Base-by-base conservation (phyloP, 2,113 vertebrate genomes). In the Silurus glanis region DNA sequence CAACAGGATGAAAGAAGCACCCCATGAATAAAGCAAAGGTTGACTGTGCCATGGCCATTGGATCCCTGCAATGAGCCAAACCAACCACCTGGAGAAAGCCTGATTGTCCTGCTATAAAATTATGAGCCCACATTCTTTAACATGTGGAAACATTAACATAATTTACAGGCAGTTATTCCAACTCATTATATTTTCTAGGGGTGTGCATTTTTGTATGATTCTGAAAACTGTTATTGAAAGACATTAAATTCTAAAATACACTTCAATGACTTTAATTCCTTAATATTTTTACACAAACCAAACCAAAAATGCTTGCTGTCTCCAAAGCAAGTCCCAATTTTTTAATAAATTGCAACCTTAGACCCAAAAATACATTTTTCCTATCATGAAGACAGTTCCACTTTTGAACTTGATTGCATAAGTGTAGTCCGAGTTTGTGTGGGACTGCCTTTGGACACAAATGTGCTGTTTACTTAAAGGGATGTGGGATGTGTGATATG, bases 1-100 rank as follows among this genome's bases (percentile, higher is more conserved):
- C 91, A 89, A 90, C 80, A 84, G 91, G 89, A 94, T 94, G 89
- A 93, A 94, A 94, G 92, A 86, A 87, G 87, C 88, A 82, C 91
- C 90, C 90, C 84, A 90, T 58, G 90, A 92, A 92, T 92, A 92
- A 93, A 93, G 93, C 88, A 82, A 86, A 85, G 87, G 92, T 89
- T 89, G 85, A 80, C 66, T 58, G 45, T 90, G 91, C 92, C 88
- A 89, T 91, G 84, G 91, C 88, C 89, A 83, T n/a, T 80, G 89
- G 89, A 90, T 89, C 89, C 92, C 93, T 90, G 90, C 90, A 37
- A 91, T 0, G 78, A 90, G 84, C 83, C 83, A 67, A 89, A 90
- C 88, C 84, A 84, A 78, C 82, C n/a, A 84, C 47, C 21, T 80
- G 69, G 21, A 53, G 69, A 53, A 61, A 10, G 16, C 10, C 19